Evolutionary conservation across 2,888 invertebrate genomes (phyloP), one percentile per base, ranked within the genome.

Genomic region (Ormyrus nitidulus): DNA sequence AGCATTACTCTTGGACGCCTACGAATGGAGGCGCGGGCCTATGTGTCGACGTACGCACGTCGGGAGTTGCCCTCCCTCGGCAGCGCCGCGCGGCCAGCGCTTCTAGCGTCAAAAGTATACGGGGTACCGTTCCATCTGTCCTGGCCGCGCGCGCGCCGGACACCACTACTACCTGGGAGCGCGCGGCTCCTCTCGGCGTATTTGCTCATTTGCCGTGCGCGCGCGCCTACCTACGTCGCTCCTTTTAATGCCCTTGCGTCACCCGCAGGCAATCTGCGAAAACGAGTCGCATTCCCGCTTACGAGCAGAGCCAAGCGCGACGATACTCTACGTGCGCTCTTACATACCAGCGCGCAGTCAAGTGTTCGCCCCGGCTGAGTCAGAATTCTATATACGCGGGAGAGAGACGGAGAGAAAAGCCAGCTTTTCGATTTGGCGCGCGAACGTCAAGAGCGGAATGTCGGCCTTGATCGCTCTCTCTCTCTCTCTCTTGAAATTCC

Each of bases 1-100:
- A 83, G 84, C 66, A 68, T 76, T 59, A 68, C 75, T 68, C 75
- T 68, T 64, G 10, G 83, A 86, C 87, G 87, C 87, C 87, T 83
- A 87, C 87, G 85, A 87, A 86, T 86, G n/a, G 56, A 46, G 9
- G 19, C n/a, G 62, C 10, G 13, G 9, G 7, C 51, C 44, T 13
- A 34, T 11, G 54, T 11, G 10, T 51, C 7, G 13, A 66, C 5
- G 51, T 53, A 48, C 44, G 8, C 13, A 10, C 6, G 19, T 49
- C 9, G 7, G n/a, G 44, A 34, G 34, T 44, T 62, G 64, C 48
- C 66, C 66, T n/a, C 19, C 19, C 19, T 19, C 19, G 19, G 19
- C 19, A 44, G 51, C 48, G 7, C 5, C n/a, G 61, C 34, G 5
- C n/a, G n/a, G 34, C 61, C 11, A 10, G 46, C 13, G 64, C 49